Evolutionary conservation across 2,888 invertebrate species (phyloP).

Genomic region (Aphodius granarius): DNA sequence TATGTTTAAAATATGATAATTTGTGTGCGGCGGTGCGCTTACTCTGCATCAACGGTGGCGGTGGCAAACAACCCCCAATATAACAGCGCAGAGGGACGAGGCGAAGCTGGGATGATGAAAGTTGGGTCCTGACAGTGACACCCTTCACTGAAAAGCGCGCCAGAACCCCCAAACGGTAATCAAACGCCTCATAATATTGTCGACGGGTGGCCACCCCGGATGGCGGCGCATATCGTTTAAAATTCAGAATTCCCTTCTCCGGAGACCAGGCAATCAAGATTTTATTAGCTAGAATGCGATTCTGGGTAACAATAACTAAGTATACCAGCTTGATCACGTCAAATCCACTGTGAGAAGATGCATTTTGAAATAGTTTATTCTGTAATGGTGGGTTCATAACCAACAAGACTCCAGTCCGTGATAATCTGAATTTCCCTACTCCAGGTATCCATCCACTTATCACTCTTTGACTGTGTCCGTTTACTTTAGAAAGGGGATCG

Average conservation of each 20-base stretch:
- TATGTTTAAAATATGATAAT: conserved; percentile 12
- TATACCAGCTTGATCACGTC: too few species aligned
- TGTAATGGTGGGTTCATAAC: too few species aligned
- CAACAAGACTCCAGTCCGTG: too few species aligned
- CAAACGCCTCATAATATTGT: background rate
- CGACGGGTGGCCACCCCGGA: background rate
- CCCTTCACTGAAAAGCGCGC: background rate
- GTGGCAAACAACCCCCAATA: background rate
- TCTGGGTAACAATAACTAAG: too few species aligned
- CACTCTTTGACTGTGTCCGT: too few species aligned
- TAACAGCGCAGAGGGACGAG: background rate
- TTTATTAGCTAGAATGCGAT: background rate
- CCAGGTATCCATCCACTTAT: too few species aligned
- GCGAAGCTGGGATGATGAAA: background rate
- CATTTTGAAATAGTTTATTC: too few species aligned
- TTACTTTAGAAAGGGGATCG: too few species aligned
- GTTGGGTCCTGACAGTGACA: background rate
- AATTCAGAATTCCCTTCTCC: background rate
- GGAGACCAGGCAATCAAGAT: background rate
- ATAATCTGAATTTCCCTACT: too few species aligned
- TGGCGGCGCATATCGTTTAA: background rate
- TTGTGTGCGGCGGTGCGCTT: background rate
- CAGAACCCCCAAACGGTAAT: background rate
- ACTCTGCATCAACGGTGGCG: conserved; percentile 3
- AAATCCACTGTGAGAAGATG: too few species aligned